A percentile compares a stretch with the other conserved stretches of the same genome.
These are phyloP conservation scores for Psophia crepitans DNA, from an alignment of 2,113 vertebrate genomes.

Conservation along the genomic window DNA sequence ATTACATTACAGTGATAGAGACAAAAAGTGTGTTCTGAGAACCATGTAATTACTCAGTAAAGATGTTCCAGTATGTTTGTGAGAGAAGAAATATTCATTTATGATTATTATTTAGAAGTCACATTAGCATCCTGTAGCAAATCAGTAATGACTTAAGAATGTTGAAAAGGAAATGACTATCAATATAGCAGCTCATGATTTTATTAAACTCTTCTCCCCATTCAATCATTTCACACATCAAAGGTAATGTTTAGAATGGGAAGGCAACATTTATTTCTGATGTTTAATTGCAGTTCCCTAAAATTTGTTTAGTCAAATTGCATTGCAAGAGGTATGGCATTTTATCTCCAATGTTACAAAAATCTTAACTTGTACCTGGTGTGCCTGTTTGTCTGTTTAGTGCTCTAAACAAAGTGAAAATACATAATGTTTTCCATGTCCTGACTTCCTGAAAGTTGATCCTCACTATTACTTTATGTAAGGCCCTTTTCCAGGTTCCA, in stretches of 20 bases:
- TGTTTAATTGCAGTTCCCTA: not conserved
- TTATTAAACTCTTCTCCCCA: not conserved
- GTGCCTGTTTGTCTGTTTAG: not conserved
- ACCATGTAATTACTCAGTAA: not conserved
- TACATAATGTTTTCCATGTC: not conserved
- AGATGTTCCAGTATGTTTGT: not conserved
- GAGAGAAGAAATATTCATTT: not conserved
- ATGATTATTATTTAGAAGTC: not conserved
- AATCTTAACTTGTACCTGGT: not conserved
- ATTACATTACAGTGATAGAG: not conserved
- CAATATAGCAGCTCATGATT: not conserved
- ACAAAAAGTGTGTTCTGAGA: not conserved
- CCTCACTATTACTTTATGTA: not conserved
- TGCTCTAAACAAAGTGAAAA: not conserved
- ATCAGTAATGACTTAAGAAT: not conserved
- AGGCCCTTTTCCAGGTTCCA: not conserved
- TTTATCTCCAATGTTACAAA: not conserved
- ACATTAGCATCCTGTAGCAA: not conserved
- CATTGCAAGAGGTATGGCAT: fast-evolving
- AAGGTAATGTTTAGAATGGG: not conserved
- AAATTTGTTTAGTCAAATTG: not conserved
- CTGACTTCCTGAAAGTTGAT: not conserved
- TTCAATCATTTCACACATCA: not conserved
- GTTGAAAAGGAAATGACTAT: not conserved
- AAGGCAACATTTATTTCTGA: not conserved